Evolutionary conservation across 2,113 vertebrate genomes (phyloP), one percentile per base, ranked within the genome.

Genomic region (Urocitellus parryii): DNA sequence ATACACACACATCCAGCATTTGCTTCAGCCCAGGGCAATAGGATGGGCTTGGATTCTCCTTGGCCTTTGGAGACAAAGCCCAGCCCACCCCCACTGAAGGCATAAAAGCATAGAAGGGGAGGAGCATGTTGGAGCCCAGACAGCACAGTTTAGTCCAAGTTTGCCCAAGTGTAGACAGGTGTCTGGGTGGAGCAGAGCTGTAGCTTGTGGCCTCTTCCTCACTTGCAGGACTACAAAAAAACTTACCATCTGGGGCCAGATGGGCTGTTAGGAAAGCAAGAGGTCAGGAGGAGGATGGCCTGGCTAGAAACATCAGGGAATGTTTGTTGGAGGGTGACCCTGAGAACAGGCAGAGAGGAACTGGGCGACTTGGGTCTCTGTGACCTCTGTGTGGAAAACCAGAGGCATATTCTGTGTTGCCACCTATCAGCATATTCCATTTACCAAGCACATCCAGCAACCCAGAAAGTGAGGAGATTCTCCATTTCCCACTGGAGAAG

Each of bases 1-100:
- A 70, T 70, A 0, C 16, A 24, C 29, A 17, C 37, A 7, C 22
- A 1, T 42, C 9, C 1, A 0, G n/a, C 22, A 8, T 34, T 37
- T 45, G 67, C 37, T 34, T 51, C 14, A 20, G 39, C 27, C 34
- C 56, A 32, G 29, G 72, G 34, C 39, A 76, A 24, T 39, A 76
- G 90, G 27, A 45, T 45, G 45, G 45, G 45, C 45, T 45, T 45
- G 45, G 45, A 45, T 45, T 45, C 34, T 45, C 18, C 67, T 34
- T 27, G 48, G 63, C 45, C 70, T 51, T 39, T 89, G 78, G 39
- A 80, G 56, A 10, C 20, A 80, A 39, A 37, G 45, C 83, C 45
- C 56, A 90, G 29, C 22, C 2, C 61, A 76, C 25, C 2, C 45
- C 65, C 25, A 63, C 61, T 45, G 11, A 78, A 78, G 63, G 48